Evolutionary conservation across 2,888 invertebrate genomes (phyloP).

Genomic region (Nowickia ferox): DNA sequence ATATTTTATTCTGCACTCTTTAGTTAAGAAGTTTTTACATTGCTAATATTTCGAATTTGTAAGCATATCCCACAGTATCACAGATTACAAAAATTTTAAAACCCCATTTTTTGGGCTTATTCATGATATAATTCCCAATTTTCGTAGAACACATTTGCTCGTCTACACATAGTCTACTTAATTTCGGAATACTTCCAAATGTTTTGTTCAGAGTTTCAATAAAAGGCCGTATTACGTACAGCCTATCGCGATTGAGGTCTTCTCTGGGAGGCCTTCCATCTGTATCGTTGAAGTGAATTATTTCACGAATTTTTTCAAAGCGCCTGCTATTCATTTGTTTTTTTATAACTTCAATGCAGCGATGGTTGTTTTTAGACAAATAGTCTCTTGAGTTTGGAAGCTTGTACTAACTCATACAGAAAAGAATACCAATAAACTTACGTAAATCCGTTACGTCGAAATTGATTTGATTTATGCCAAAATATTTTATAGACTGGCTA

Average conservation of each 20-base stretch:
- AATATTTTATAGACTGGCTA: too few relatives aligned
- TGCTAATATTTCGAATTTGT: conserved; percentile 6
- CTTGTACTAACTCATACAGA: too few relatives aligned
- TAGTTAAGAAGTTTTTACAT: too few relatives aligned
- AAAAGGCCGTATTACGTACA: background rate
- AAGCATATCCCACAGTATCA: background rate
- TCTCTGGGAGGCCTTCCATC: background rate
- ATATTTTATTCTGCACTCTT: too few relatives aligned
- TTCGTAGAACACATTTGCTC: conserved; percentile 3
- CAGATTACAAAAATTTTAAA: background rate
- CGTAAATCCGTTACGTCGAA: too few relatives aligned
- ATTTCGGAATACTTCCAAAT: background rate
- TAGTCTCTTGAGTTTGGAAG: background rate
- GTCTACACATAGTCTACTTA: conserved; percentile 13
- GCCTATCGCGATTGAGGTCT: background rate
- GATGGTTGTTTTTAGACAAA: background rate
- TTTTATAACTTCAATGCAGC: background rate
- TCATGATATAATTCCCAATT: background rate
- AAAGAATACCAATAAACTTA: too few relatives aligned
- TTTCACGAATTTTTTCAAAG: conserved; percentile 7
- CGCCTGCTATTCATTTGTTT: background rate
- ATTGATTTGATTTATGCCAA: too few relatives aligned
- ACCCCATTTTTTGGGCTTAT: background rate
- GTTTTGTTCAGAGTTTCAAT: conserved; percentile 14
- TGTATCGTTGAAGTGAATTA: background rate